Conservation (phyloP, 2,888 invertebrate genomes). For the Cabera pusaria region DNA sequence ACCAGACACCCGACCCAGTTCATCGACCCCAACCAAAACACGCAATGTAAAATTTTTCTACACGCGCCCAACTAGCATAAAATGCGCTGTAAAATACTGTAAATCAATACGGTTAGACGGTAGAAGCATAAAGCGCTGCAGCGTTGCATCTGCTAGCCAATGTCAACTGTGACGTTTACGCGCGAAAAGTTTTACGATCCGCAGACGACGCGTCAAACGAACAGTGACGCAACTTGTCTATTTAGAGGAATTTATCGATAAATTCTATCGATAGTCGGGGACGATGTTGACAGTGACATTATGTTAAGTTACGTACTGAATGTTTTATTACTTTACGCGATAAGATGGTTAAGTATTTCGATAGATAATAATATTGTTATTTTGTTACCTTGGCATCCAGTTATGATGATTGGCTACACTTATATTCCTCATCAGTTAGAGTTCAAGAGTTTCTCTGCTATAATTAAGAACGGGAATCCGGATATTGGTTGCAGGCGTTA, state of each 20-base stretch:
- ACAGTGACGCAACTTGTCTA: slow-evolving; percentile 55
- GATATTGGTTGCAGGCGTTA: no score
- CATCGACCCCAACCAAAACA: slow-evolving; percentile 34
- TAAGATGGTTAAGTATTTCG: no score
- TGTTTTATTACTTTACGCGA: no score
- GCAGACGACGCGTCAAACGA: slow-evolving; percentile 69
- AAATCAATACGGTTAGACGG: slow-evolving; percentile 69
- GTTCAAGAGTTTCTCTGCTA: no score
- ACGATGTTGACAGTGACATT: no score
- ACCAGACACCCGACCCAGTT: slow-evolving; percentile 28
- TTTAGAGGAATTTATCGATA: slow-evolving; percentile 35
- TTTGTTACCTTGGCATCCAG: no score
- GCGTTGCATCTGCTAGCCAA: slow-evolving; percentile 77
- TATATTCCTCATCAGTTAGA: no score
- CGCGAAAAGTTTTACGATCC: slow-evolving; percentile 80
- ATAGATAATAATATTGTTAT: no score
- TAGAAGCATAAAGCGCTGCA: slow-evolving; percentile 59
- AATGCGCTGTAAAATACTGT: slow-evolving; percentile 60
- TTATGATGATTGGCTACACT: no score
- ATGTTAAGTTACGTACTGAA: no score
- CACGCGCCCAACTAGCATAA: slow-evolving; percentile 37
- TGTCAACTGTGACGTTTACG: slow-evolving; percentile 80
- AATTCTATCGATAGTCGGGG: no score
- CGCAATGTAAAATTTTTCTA: slow-evolving; percentile 42
- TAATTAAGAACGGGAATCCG: no score